Evolutionary conservation across 2,113 vertebrate species (phyloP), one percentile per base, ranked within the genome.

Genomic region (Spea multiplicata): DNA sequence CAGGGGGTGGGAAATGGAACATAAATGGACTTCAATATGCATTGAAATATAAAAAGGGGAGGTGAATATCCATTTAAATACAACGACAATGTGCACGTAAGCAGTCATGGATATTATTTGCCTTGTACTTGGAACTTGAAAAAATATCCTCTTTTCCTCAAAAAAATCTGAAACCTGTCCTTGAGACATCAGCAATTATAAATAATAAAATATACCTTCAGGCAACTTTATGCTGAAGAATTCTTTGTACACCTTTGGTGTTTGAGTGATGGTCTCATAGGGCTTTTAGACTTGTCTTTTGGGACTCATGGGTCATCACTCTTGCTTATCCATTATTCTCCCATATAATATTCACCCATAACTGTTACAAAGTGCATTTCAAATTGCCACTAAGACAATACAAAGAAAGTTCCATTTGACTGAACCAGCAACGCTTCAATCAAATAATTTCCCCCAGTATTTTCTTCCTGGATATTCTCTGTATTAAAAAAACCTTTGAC

Each of bases 141-240:
- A 7, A 16, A 16, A 17, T 64, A 6, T 16, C 6, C 30, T 9
- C 46, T 67, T 12, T 46, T 3, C 5, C 44, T 67, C 12, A 7
- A 46, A 46, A 67, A 5, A 67, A 7, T 13, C 66, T 8, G 3
- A 7, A 67, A 46, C 66, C 30, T 64, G 13, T 71, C 55, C 67
- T 78, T 78, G 68, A 17, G 8, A 30, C 47, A 48, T 62, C 47
- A 71, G 12, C 13, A 71, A 50, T 69, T 49, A 70, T 71, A 62
- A 78, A 78, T 78, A 78, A 71, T 78, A 78, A 52, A 78, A 71
- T 64, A 64, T 71, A 78, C 76, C 76, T 78, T 16, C 67, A 71
- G 76, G 76, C 76, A 78, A 71, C 46, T 65, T 64, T 70, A 78
- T 52, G n/a, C 47, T 49, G 53, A 47, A 64, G 61, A 17, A 8